These are phyloP conservation scores for Darevskia mixta DNA, from an alignment of 2,797 vertebrate genomes.

Conservation along the genomic window DNA sequence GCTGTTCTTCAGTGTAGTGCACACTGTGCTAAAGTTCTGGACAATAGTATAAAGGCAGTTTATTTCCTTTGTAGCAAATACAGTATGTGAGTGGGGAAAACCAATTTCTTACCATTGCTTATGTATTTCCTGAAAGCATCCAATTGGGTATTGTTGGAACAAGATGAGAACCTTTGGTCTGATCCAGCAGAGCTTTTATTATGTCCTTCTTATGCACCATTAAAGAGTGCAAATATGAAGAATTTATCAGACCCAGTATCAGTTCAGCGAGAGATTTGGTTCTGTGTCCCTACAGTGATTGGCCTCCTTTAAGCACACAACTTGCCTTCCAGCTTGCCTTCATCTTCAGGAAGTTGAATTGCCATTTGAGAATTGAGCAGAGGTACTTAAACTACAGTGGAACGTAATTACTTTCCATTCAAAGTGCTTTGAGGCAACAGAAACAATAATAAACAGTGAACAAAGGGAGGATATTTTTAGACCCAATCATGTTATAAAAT, in stretches of 20 bases:
- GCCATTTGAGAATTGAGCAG: slow-evolving; percentile 37
- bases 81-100: background rate
- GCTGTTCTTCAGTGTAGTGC: background rate
- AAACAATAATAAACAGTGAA: slow-evolving; percentile 48
- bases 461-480: slow-evolving; percentile 30
- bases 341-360: slow-evolving; percentile 18
- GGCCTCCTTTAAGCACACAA: slow-evolving; percentile 14
- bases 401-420: slow-evolving; percentile 44
- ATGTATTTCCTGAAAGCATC: background rate
- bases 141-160: background rate
- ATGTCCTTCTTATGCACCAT: background rate
- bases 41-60: too few species aligned
- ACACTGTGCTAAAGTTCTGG: too few species aligned
- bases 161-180: background rate
- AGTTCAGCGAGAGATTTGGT: background rate
- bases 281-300: background rate
- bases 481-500: slow-evolving; percentile 38
- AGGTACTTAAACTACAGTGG: slow-evolving; percentile 34
- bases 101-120: background rate
- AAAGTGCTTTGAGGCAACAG: slow-evolving; percentile 37
- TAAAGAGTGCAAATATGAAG: background rate
- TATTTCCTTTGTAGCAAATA: too few species aligned
- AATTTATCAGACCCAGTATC: background rate
- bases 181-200: background rate
- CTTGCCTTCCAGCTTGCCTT: slow-evolving; percentile 27